Evolutionary conservation across 2,888 invertebrate genomes (phyloP).

Genomic region (Thecocarcelia acutangulata): DNA sequence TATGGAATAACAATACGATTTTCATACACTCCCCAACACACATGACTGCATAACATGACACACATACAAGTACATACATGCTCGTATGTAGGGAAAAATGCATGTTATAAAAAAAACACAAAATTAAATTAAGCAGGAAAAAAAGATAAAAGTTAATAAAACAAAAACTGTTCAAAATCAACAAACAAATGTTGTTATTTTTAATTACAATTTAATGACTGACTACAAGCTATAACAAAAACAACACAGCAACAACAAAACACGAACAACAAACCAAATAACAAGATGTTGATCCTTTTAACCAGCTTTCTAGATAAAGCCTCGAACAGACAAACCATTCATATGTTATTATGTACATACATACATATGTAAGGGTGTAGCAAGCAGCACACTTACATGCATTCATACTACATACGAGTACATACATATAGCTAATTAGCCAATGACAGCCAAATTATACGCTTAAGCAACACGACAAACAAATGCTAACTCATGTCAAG

Average conservation of each 20-base stretch:
- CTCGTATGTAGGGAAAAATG: background rate
- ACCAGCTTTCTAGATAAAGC: constrained; percentile 41
- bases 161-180: constrained; percentile 55
- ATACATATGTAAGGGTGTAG: background rate
- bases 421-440: constrained; percentile 69
- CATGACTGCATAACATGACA: constrained; percentile 30
- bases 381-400: constrained; percentile 29
- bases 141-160: constrained; percentile 47
- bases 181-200: constrained; percentile 62
- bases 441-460: constrained; percentile 74
- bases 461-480: constrained; percentile 63
- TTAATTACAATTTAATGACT: constrained; percentile 68
- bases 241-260: background rate
- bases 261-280: constrained; percentile 39
- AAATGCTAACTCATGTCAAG: constrained; percentile 33
- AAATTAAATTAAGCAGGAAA: constrained; percentile 40
- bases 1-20: constrained; percentile 44
- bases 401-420: background rate
- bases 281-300: constrained; percentile 61
- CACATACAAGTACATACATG: background rate
- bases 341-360: background rate
- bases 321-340: background rate
- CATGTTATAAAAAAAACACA: constrained; percentile 32
- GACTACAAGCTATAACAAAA: constrained; percentile 49
- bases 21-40: constrained; percentile 27